These are phyloP conservation scores for Stictonetta naevosa DNA, from an alignment of 2,113 vertebrate species.

Conservation along the genomic window DNA sequence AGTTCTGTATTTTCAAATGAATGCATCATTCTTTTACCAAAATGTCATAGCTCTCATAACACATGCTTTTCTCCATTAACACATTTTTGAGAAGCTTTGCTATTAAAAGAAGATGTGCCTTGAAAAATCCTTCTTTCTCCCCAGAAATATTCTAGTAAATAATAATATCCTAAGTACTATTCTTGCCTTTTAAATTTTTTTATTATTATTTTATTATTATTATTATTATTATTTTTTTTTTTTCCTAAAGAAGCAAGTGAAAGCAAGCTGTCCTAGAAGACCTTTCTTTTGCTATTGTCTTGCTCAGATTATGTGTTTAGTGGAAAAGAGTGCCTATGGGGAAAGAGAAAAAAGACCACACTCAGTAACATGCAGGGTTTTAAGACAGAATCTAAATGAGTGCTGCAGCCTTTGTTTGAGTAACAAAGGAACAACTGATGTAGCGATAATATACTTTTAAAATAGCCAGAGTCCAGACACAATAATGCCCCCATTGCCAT, in stretches of 20 bases:
- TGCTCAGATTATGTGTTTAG: background rate
- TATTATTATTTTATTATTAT: background rate
- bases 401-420: background rate
- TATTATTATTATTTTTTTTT: background rate
- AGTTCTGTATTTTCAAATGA: background rate
- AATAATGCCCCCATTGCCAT: background rate
- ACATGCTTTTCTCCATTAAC: background rate
- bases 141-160: background rate
- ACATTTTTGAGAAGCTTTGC: background rate
- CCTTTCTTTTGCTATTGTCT: background rate
- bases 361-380: background rate
- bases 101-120: background rate
- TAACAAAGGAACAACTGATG: slow-evolving; percentile 27
- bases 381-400: slow-evolving; percentile 1
- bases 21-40: background rate
- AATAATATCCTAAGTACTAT: background rate
- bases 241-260: background rate
- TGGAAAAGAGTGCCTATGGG: background rate
- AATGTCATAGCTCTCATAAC: background rate
- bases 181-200: no score
- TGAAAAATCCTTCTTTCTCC: background rate
- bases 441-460: background rate
- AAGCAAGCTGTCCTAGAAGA: background rate
- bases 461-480: background rate
- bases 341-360: background rate